Evolutionary conservation across 2,113 vertebrate genomes (phyloP).

Genomic region (Cyprinodon tularosa): DNA sequence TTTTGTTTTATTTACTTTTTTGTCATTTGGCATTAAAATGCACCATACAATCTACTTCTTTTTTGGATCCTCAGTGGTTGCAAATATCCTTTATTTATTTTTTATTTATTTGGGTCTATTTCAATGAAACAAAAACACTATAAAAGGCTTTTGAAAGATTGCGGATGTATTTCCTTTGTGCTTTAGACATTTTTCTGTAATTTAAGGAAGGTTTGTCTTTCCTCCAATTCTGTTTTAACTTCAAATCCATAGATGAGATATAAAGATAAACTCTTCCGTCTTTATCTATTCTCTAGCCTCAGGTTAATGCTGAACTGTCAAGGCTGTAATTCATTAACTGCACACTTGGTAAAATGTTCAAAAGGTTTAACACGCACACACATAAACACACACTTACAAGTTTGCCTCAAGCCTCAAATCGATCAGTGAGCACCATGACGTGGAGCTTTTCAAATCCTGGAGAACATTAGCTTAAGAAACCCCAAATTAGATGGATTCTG

Average conservation of each 20-base stretch:
- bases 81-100: no score
- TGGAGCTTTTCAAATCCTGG: conserved; percentile 37
- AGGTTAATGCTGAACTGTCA: conserved; percentile 59
- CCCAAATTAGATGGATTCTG: background rate
- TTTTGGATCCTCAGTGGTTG: no score
- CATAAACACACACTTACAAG: conserved; percentile 19
- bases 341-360: conserved; percentile 16
- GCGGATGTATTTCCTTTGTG: background rate
- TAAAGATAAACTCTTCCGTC: conserved; percentile 39
- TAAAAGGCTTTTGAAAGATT: background rate
- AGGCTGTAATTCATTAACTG: conserved; percentile 62
- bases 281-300: conserved; percentile 52
- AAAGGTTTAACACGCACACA: conserved; percentile 15
- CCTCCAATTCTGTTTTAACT: conserved; percentile 8
- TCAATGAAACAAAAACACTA: background rate
- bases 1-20: background rate
- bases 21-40: background rate
- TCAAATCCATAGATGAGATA: conserved; percentile 13
- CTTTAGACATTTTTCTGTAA: background rate
- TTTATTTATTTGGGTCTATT: no score
- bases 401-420: conserved; percentile 12
- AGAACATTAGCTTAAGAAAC: conserved; percentile 11
- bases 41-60: no score
- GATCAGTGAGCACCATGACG: conserved; percentile 50
- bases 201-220: background rate